Base-by-base conservation (phyloP, 2,888 invertebrate species). In the Macrosiphum euphorbiae region DNA sequence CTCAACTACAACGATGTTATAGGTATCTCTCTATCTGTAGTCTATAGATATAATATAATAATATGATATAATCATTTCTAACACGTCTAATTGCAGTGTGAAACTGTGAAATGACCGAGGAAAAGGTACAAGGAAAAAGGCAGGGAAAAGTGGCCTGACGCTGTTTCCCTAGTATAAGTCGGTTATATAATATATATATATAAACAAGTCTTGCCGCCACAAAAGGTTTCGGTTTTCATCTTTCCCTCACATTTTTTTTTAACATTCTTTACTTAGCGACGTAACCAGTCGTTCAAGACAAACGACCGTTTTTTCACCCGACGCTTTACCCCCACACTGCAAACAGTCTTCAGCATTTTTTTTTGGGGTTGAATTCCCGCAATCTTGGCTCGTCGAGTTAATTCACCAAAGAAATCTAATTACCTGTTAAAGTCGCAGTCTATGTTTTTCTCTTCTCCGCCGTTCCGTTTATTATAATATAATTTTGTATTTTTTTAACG, bases 391-490 rank as follows among this genome's bases (percentile, higher is more conserved):
- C 92, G 88, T 78, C 52, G 91, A 92, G 89, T 90, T 93, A 93
- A 93, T 85, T 90, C 88, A 85, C 89, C 89, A 93, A 93, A 93
- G 93, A 89, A 93, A 93, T 93, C 93, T 93, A 93, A 93, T 93
- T 93, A 93, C 93, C 93, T 93, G 93, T 93, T 93, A 93, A 92
- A 93, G 93, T 93, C 93, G 44, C 84, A 89, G 93, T 84, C 58
- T 89, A 28, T 88, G 26, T 92, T 52, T 88, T 93, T 88, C n/a
- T 41, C 88, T 58, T 85, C 93, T 50, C 47, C 58, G 35, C 16
- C 26, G 58, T 88, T 93, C 61, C 92, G 50, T 58, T 92, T 87
- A 78, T 88, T 92, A 88, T 92, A 88, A 78, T 92, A 28, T 90
- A 50, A 26, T 10, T 78, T 55, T 58, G 16, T 92, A 67, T 89